These are phyloP conservation scores for Orientallactaga bullata DNA, from an alignment of 2,113 vertebrate species.

Conservation along the genomic window DNA sequence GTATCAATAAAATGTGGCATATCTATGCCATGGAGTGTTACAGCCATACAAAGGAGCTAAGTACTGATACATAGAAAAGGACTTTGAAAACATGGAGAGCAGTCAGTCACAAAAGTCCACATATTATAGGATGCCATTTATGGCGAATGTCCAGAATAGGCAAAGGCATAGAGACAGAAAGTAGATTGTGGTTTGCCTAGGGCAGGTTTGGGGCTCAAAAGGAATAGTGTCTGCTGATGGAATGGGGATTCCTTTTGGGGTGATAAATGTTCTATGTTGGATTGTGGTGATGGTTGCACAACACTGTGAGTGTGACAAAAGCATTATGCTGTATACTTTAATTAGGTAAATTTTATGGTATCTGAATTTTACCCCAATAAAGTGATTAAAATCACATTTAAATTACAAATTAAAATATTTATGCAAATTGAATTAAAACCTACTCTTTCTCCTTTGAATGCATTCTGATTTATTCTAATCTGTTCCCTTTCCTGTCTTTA, in stretches of 20 bases:
- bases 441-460: background rate
- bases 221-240: background rate
- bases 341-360: background rate
- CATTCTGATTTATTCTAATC: constrained; percentile 39
- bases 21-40: background rate
- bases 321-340: background rate
- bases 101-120: background rate
- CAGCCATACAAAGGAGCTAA: background rate
- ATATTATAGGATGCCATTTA: background rate
- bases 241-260: background rate
- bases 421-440: constrained; percentile 53
- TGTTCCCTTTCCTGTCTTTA: constrained; percentile 31
- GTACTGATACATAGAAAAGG: accelerated
- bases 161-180: background rate
- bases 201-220: background rate
- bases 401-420: constrained; percentile 30
- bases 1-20: background rate
- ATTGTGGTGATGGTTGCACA: background rate
- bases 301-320: background rate
- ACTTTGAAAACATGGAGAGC: background rate
- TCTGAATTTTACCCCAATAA: constrained; percentile 24
- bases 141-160: background rate
- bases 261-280: background rate
- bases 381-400: constrained; percentile 48
- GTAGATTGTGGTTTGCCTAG: background rate